Base-by-base conservation (phyloP, 2,888 invertebrate species). In the Hydrotaea diabolus region DNA sequence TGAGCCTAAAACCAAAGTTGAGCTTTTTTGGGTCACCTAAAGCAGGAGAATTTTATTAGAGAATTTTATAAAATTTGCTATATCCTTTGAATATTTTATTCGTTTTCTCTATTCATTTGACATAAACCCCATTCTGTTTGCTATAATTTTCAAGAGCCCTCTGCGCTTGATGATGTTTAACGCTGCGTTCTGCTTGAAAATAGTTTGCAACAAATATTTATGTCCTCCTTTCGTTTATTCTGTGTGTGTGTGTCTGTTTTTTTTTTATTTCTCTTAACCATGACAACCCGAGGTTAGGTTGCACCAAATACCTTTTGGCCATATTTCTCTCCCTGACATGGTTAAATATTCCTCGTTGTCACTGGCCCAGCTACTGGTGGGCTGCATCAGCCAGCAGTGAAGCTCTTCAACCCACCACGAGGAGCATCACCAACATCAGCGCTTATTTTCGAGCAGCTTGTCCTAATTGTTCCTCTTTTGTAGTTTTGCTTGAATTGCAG, bases 391-490 rank as follows among this genome's bases (percentile, higher is more conserved):
- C 36, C 66, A 66, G 13, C 43, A 13, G 1, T 8, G 39, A 1
- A 9, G 11, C 64, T 0, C 31, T 43, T n/a, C 66, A 66, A 39
- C 26, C 23, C 59, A 9, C 26, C 39, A 39, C n/a, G n/a, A n/a
- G n/a, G n/a, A n/a, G n/a, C n/a, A n/a, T n/a, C n/a, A 19, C 43
- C 43, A 66, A 4, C 49, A 13, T 49, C 49, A 15, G 15, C 49
- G 49, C 7, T 13, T n/a, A 49, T 49, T 49, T 49, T 36, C 0
- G 15, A 72, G 72, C 76, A 55, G 49, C 19, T 72, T 72, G 53
- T 43, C 62, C 19, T 72, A 55, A 76, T 77, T 81, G 71, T 76
- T 59, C 62, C 39, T 53, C 72, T 76, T 80, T 80, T 2, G 53
- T 76, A 71, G 15, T 39, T 39, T 31, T 15, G 43, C 31, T 1